Evolutionary conservation across 2,797 vertebrate species (phyloP).

Genomic region (Myotis myotis): DNA sequence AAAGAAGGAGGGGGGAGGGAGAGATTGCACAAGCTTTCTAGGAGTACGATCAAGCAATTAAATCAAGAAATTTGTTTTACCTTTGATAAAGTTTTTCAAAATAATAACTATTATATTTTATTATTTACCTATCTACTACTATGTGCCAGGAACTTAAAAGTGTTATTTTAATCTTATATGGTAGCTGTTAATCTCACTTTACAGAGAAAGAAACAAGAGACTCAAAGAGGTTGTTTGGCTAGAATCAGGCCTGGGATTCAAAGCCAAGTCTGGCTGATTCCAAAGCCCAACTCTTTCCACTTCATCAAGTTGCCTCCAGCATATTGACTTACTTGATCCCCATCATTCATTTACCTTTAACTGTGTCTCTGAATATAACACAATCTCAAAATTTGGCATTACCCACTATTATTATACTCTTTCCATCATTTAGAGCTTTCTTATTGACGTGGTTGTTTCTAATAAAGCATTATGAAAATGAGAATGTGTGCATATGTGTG

Average conservation of each 20-base stretch:
- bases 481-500: not conserved
- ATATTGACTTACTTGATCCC: not conserved
- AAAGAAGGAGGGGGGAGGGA: not conserved
- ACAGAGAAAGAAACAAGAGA: conserved; percentile 17
- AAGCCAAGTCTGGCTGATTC: not conserved
- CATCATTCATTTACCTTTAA: not conserved
- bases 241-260: not conserved
- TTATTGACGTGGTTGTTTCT: not conserved
- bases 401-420: not conserved
- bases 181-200: not conserved
- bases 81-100: conserved; percentile 3
- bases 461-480: not conserved
- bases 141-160: not conserved
- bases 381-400: not conserved
- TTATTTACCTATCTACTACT: not conserved
- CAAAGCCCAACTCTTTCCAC: not conserved
- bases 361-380: not conserved
- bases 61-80: not conserved
- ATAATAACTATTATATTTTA: not conserved
- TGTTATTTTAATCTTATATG: not conserved
- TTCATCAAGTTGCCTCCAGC: not conserved
- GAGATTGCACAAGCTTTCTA: not conserved
- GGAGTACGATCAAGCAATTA: not conserved
- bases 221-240: not conserved
- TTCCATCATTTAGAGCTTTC: not conserved